Evolutionary conservation across 2,797 vertebrate genomes (phyloP).

Genomic region (Chloroceryle amazona): DNA sequence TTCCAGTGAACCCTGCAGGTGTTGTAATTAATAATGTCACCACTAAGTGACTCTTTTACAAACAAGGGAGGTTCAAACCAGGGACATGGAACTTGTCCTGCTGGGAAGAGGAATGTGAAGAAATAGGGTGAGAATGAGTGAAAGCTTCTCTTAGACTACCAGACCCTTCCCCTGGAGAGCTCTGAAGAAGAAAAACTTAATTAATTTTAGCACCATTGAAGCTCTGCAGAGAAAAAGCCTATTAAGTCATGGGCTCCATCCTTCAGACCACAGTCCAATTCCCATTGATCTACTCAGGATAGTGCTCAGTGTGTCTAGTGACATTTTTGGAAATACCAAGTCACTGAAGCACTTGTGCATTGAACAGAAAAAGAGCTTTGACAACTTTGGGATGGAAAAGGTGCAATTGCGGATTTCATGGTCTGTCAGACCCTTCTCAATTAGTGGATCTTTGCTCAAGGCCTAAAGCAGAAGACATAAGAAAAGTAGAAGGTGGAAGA

Average conservation of each 20-base stretch:
- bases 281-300: not conserved
- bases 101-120: not conserved
- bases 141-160: not conserved
- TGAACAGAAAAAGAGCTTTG: not conserved
- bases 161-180: not conserved
- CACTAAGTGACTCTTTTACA: not conserved
- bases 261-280: conserved; percentile 5
- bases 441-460: not conserved
- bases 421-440: not conserved
- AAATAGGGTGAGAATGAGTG: not conserved
- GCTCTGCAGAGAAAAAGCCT: not conserved
- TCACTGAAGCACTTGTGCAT: not conserved
- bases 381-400: not conserved
- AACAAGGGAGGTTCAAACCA: not conserved
- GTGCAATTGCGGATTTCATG: not conserved
- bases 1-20: not conserved
- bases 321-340: conserved; percentile 4
- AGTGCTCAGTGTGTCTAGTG: not conserved
- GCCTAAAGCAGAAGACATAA: not conserved
- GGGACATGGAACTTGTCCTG: not conserved
- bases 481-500: not conserved
- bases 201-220: conserved; percentile 55
- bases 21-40: not conserved
- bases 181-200: conserved; percentile 33
- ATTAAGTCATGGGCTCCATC: conserved; percentile 20